Percentiles rank a stretch among this genome's conserved stretches.
phyloP scores from a whole-genome alignment of 2,113 vertebrate genomes.

The Ptyas mucosa region DNA sequence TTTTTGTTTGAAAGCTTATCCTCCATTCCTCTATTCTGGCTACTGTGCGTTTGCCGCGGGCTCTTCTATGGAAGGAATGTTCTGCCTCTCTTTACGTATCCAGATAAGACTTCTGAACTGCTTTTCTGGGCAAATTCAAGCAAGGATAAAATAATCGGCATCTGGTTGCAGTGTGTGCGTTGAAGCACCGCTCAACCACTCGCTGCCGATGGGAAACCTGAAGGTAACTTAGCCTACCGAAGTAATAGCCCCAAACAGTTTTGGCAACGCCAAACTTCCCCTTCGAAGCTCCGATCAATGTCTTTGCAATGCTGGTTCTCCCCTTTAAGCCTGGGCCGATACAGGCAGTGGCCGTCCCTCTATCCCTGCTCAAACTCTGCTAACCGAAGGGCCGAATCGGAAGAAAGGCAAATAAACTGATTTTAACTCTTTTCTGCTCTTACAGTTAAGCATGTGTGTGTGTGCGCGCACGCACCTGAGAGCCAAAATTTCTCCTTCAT shows the following conservation, averaged over 20 bases:
- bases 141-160: not conserved
- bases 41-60: not conserved
- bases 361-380: not conserved
- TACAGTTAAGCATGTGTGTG: not conserved
- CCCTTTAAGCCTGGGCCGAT: not conserved
- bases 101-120: not conserved
- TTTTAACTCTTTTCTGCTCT: not conserved
- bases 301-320: not conserved
- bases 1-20: not conserved
- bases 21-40: not conserved
- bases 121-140: not conserved
- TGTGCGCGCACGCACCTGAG: accelerated
- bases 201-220: not conserved
- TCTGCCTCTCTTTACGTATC: not conserved
- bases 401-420: not conserved
- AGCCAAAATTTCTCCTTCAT: too few species aligned
- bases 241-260: not conserved
- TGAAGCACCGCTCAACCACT: not conserved
- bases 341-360: not conserved
- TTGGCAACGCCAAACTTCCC: too few species aligned
- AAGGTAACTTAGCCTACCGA: not conserved
- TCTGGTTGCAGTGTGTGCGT: not conserved
- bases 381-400: not conserved
- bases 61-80: not conserved
- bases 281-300: too few species aligned